These are phyloP conservation scores for Garrulus glandarius DNA, from an alignment of 2,797 vertebrate species.

Conservation along the genomic window DNA sequence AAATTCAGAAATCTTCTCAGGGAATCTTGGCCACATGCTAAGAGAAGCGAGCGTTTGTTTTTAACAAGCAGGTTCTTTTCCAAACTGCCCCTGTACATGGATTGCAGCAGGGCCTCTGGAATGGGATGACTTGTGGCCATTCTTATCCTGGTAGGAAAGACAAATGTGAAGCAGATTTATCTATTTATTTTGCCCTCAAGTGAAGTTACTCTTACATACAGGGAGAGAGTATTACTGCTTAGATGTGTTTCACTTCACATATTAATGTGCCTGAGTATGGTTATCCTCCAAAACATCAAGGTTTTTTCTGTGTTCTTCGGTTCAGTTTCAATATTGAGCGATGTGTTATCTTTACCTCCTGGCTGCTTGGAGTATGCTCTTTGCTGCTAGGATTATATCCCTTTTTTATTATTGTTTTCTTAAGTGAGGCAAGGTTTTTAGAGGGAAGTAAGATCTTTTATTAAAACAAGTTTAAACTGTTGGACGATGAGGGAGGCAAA, in stretches of 20 bases:
- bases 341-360: neutral
- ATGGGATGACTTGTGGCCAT: neutral
- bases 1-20: neutral
- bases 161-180: neutral
- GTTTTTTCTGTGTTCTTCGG: neutral
- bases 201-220: neutral
- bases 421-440: neutral
- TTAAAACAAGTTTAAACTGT: neutral
- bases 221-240: neutral
- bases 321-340: neutral
- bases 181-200: neutral
- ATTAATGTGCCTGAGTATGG: neutral
- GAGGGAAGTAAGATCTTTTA: neutral
- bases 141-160: neutral
- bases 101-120: neutral
- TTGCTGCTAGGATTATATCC: neutral
- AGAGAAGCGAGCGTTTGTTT: neutral
- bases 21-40: neutral
- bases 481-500: neutral
- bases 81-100: accelerated
- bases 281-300: neutral
- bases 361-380: neutral
- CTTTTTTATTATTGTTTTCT: neutral
- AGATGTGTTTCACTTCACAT: neutral
- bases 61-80: neutral